Evolutionary conservation across 2,113 vertebrate species (phyloP), one percentile per base, ranked within the genome.

Genomic region (Vulpes vulpes): DNA sequence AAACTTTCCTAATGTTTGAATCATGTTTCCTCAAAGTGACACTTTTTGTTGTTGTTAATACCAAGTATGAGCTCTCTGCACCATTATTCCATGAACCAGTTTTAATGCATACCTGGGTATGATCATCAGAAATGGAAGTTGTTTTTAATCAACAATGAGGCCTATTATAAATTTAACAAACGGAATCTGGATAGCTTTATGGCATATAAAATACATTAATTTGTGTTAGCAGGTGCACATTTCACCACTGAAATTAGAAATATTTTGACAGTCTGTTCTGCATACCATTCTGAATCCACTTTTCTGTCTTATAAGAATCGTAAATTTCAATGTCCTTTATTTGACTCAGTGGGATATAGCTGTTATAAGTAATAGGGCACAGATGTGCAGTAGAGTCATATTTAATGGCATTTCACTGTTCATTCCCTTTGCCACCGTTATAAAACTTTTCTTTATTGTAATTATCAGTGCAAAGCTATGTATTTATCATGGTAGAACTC

Each of bases 401-500:
- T 99, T 98, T 98, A 99, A 99, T 98, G 98, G 97, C 98, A 98
- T 99, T 98, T 99, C 99, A 98, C 98, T 98, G 97, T 98, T 98
- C 98, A 98, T 98, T 99, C 99, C 98, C 98, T 99, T 99, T 98
- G 97, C 98, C 98, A 98, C 98, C 92, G 0, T 99, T 98, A 98
- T 97, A 98, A 98, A 97, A 97, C 98, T 98, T 99, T 99, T 98
- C 98, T 98, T 99, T 99, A 91, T 98, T 98, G 99, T 99, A 99
- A 98, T 98, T 98, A 99, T 98, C 98, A 99, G 98, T 98, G 99
- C 99, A 98, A 98, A 99, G 98, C 97, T 98, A 83, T 99, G 98
- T 99, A 99, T 99, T 99, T 99, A 99, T 98, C 99, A 99, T 98
- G 98, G 98, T 99, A 99, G 98, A 98, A 98, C 97, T 98, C 98